Evolutionary conservation across 2,888 invertebrate species (phyloP).

Genomic region (Pharmacophagus antenor): DNA sequence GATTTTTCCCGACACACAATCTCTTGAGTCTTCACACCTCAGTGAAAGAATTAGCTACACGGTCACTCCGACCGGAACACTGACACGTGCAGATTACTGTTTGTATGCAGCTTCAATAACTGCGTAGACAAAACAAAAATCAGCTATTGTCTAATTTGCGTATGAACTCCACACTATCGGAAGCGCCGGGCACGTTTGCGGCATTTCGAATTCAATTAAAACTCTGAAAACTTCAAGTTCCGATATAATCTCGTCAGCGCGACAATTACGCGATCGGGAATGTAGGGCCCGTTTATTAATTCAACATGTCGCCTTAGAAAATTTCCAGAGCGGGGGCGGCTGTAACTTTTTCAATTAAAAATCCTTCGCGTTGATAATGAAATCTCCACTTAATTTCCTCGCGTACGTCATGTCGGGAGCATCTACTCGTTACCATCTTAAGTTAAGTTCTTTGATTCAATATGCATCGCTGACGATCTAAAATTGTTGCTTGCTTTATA

Average conservation of each 20-base stretch:
- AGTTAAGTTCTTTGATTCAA: no score
- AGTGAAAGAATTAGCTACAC: no score
- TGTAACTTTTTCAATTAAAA: constrained; percentile 76
- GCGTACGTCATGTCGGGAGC: constrained; percentile 7
- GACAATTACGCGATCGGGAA: constrained; percentile 24
- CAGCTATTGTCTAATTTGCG: no score
- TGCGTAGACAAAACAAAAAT: no score
- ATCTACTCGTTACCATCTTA: no score
- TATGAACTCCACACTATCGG: constrained; percentile 13
- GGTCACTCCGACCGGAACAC: no score
- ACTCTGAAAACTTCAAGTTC: constrained; percentile 15
- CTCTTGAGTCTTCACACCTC: no score
- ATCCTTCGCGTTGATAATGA: constrained; percentile 64
- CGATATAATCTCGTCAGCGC: constrained; percentile 10
- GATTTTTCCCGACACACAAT: no score
- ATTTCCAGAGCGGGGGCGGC: constrained; percentile 27
- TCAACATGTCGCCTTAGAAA: constrained; percentile 23
- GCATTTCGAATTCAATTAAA: constrained; percentile 21
- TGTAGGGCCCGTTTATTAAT: constrained; percentile 15
- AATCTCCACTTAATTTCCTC: constrained; percentile 63
- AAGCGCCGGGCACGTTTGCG: constrained; percentile 14
- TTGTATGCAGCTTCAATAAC: not conserved
- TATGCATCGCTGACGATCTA: no score
- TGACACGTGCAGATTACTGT: no score
- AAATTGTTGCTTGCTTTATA: no score